Evolutionary conservation across 2,888 invertebrate genomes (phyloP), one percentile per base, ranked within the genome.

Genomic region (Hedya salicella): DNA sequence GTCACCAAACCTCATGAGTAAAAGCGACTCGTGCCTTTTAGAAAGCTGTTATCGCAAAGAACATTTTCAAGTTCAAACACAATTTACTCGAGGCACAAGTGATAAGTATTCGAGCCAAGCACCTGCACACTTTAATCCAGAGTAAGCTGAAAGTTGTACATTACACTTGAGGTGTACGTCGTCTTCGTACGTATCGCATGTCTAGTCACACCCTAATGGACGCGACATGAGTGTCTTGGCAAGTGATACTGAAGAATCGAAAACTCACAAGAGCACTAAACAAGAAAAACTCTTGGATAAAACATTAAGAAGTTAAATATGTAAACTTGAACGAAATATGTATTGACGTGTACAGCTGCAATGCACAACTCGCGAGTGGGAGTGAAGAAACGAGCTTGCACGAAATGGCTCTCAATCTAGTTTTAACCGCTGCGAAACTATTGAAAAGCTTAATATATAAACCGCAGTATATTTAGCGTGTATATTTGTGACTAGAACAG

Each of bases 381-480:
- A 50, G 40, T 50, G 50, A 30, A 61, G 30, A 25, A 50, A 42
- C 25, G 52, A 8, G 48, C 40, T 60, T 50, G 50, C 61, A 61
- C 61, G 61, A 61, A 50, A 61, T 50, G 40, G 49, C 61, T 50
- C 50, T 61, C 50, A 61, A 61, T 61, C 40, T 61, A 50, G 61
- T 50, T 36, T 11, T 36, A 49, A 11, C 14, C 39, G 50, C 50
- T 1, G 61, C 21, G 14, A 60, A 48, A 49, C 46, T n/a, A 49
- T 48, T 21, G 36, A 49, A 60, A 44, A 39, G 36, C 14, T 21
- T 42, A 16, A 42, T 30, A 13, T 25, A 30, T 30, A 17, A 44
- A 56, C 16, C 30, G 16, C 8, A 16, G 36, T 2, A 36, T 36
- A 1, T 36, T 11, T 4, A 4, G 1, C 36, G 6, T 6, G 25